Conservation (phyloP, 2,113 vertebrate genomes). For the Meriones unguiculatus region DNA sequence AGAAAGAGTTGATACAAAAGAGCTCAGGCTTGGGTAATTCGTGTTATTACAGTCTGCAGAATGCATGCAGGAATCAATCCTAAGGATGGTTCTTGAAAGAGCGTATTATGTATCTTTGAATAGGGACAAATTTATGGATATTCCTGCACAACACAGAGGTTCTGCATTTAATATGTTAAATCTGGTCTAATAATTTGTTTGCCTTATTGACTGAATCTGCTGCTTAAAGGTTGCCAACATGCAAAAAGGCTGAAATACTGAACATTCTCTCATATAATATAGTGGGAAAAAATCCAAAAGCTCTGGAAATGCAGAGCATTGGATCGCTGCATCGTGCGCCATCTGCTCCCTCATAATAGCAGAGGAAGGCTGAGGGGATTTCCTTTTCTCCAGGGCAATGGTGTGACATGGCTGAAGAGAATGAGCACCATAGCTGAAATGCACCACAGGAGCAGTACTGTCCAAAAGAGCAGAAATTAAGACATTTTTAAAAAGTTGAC, state of each 20-base stretch:
- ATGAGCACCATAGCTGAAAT: not conserved
- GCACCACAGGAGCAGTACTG: accelerated
- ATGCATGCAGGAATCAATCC: not conserved
- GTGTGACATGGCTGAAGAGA: not conserved
- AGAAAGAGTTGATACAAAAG: not conserved
- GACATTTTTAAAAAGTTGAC: not conserved
- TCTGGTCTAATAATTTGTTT: slow-evolving; percentile 66
- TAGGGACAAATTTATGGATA: slow-evolving; percentile 12
- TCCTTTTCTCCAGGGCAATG: not conserved
- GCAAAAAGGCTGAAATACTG: slow-evolving; percentile 37
- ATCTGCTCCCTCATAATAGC: slow-evolving; percentile 46
- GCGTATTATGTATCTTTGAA: not conserved
- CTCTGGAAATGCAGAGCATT: slow-evolving; percentile 16
- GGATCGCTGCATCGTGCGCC: not conserved
- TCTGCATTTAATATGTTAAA: slow-evolving; percentile 58
- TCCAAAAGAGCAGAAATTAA: not conserved
- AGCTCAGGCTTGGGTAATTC: not conserved
- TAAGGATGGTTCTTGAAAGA: slow-evolving; percentile 4
- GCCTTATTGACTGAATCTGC: slow-evolving; percentile 61
- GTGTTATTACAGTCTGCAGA: not conserved
- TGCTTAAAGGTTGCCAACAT: slow-evolving; percentile 1
- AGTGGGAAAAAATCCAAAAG: slow-evolving; percentile 19
- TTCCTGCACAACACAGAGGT: not conserved
- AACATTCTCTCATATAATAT: slow-evolving; percentile 53
- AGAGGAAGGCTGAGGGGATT: not conserved